phyloP scores from a whole-genome alignment of 2,888 invertebrate species.

The Himalopsyche anomala region DNA sequence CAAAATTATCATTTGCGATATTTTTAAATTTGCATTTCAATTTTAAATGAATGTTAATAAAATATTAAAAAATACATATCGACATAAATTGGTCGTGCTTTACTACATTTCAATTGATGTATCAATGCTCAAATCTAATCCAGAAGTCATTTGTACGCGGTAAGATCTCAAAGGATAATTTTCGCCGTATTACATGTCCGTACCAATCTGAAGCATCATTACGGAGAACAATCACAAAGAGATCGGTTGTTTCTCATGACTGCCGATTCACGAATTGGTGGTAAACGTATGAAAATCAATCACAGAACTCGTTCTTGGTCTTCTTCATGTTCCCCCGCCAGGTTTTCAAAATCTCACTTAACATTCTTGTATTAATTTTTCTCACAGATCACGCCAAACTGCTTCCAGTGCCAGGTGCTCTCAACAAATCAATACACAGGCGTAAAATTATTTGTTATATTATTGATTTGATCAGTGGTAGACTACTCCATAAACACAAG shows the following conservation, averaged over 20 bases:
- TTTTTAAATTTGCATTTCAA: too few relatives aligned
- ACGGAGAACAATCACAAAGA: slow-evolving; percentile 10
- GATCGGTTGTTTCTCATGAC: slow-evolving; percentile 8
- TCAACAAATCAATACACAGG: background rate
- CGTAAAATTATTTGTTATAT: too few relatives aligned
- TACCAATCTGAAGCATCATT: background rate
- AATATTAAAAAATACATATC: too few relatives aligned
- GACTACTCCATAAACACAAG: too few relatives aligned
- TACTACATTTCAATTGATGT: too few relatives aligned
- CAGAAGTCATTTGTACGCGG: slow-evolving; percentile 34
- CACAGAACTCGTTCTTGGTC: background rate
- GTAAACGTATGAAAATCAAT: slow-evolving; percentile 42
- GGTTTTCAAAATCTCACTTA: slow-evolving; percentile 50
- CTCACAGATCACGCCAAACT: slow-evolving; percentile 56
- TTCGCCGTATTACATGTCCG: background rate
- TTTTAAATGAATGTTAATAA: too few relatives aligned
- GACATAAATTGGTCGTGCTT: too few relatives aligned
- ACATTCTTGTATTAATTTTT: slow-evolving; percentile 57
- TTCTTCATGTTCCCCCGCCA: background rate
- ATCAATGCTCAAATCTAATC: background rate
- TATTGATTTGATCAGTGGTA: too few relatives aligned
- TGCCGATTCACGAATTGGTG: slow-evolving; percentile 27
- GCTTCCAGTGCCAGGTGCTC: slow-evolving; percentile 4
- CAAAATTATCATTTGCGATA: too few relatives aligned
- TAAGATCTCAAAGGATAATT: slow-evolving; percentile 14